These are phyloP conservation scores for Meloidogyne floridensis DNA, from an alignment of 1,140 invertebrate species.

Conservation along the genomic window DNA sequence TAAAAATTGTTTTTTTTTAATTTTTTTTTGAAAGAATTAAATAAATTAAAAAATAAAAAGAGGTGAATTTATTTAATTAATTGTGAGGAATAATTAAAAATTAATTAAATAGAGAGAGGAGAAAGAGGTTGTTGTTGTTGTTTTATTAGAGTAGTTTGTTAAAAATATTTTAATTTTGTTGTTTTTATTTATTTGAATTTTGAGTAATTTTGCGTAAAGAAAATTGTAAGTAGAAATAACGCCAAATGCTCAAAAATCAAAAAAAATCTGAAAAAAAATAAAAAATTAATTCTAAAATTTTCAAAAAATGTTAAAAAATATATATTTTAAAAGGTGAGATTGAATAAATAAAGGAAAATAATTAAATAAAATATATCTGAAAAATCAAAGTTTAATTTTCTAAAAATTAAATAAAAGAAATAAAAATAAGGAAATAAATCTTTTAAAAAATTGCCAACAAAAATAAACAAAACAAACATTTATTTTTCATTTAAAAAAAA, in stretches of 20 bases:
- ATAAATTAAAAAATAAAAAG: background rate
- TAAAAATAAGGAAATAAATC: no score
- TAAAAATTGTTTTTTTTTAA: background rate
- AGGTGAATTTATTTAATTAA: conserved; percentile 2
- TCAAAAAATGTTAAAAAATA: no score
- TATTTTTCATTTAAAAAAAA: no score
- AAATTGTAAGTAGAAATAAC: background rate
- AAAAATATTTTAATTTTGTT: background rate
- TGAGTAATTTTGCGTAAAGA: background rate
- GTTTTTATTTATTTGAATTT: background rate
- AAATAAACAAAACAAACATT: no score
- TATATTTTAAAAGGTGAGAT: no score
- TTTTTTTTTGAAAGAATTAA: background rate
- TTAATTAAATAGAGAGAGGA: background rate
- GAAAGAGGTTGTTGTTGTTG: background rate
- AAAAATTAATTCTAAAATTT: no score
- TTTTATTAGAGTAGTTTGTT: no score
- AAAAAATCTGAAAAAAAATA: background rate
- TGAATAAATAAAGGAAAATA: no score
- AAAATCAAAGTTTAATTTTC: no score
- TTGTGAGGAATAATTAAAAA: background rate
- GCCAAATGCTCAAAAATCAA: background rate
- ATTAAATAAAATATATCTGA: no score
- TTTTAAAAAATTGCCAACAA: no score
- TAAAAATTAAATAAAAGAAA: no score